Percentiles rank a stretch among this genome's conserved stretches.
phyloP scores from a whole-genome alignment of 2,113 vertebrate genomes.

The Cranoglanis bouderius region DNA sequence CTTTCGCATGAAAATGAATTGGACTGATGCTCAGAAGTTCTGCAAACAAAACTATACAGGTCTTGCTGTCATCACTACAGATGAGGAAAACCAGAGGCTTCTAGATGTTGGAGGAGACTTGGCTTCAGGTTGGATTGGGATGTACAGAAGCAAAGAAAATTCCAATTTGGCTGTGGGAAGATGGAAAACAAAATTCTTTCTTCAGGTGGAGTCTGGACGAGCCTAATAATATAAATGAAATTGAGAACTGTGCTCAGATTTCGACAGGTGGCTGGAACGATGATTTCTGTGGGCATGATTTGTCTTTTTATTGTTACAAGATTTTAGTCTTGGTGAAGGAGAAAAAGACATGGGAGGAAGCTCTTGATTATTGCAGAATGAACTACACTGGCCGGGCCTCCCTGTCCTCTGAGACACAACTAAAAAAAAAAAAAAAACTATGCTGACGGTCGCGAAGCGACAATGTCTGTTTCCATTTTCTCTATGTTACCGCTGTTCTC shows the following conservation, averaged over 20 bases:
- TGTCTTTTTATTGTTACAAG: slow-evolving; percentile 7
- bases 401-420: not conserved
- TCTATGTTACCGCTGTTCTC: no score
- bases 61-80: not conserved
- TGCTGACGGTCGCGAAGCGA: no score
- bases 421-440: no score
- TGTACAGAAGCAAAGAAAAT: not conserved
- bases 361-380: slow-evolving; percentile 29
- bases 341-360: not conserved
- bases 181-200: not conserved
- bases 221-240: accelerated
- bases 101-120: accelerated
- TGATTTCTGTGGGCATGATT: not conserved
- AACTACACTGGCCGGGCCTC: slow-evolving; percentile 16
- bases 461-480: no score
- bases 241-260: not conserved
- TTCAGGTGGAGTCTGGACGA: accelerated
- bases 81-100: not conserved
- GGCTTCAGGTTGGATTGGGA: not conserved
- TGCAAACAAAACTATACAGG: not conserved
- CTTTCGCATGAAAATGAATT: not conserved
- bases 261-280: not conserved
- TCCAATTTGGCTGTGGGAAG: not conserved
- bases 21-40: not conserved
- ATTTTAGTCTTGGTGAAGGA: not conserved